Conservation (phyloP, 2,797 vertebrate species). For the Cephalopachus bancanus region DNA sequence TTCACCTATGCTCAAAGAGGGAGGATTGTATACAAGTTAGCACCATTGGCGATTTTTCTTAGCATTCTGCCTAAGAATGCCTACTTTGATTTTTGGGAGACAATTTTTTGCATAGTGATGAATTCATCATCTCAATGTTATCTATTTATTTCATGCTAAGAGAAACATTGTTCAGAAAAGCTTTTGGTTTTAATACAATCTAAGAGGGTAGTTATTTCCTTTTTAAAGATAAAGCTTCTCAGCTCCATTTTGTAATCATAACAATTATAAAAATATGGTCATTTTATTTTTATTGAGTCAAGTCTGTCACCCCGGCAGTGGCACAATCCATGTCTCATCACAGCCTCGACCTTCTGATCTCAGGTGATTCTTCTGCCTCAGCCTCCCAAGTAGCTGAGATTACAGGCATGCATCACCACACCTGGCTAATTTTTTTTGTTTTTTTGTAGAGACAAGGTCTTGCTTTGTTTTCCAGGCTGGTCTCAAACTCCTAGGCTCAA, state of each 20-base stretch:
- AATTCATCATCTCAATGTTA: conserved; percentile 8
- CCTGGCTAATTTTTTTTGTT: too few species aligned
- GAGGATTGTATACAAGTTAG: neutral
- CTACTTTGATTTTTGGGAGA: conserved; percentile 54
- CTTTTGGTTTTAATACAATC: neutral
- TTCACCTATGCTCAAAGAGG: neutral
- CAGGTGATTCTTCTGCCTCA: too few species aligned
- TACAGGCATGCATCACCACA: too few species aligned
- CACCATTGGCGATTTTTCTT: neutral
- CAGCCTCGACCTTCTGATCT: too few species aligned
- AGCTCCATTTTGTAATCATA: conserved; percentile 22
- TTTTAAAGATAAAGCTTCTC: neutral
- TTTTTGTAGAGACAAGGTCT: too few species aligned
- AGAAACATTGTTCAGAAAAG: neutral
- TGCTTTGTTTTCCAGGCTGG: too few species aligned
- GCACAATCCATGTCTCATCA: too few species aligned
- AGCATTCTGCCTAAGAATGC: conserved; percentile 8
- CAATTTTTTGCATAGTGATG: neutral
- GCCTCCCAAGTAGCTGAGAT: too few species aligned
- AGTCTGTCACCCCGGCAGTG: too few species aligned
- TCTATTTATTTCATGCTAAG: neutral
- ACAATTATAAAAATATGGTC: neutral
- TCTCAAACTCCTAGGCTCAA: too few species aligned
- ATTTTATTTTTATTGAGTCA: too few species aligned
- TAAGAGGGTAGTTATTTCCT: conserved; percentile 22